Conservation (phyloP, 1,140 invertebrate species). For the Uloborus diversus region DNA sequence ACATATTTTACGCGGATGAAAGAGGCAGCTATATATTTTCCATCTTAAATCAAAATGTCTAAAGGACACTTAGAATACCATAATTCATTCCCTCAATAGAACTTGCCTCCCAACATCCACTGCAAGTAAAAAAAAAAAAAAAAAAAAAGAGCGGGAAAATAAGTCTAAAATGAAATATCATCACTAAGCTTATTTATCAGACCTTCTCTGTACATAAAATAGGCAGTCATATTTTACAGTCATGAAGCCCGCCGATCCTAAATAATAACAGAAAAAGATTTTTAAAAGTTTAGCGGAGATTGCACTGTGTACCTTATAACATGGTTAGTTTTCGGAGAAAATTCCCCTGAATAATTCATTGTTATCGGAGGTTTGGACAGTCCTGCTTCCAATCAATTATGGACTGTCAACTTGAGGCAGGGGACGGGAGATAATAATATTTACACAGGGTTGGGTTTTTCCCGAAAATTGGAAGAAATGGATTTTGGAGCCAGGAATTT, state of each 20-base stretch:
- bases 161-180: slow-evolving; percentile 29
- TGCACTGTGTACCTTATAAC: slow-evolving; percentile 12
- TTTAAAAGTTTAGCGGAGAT: too few relatives aligned
- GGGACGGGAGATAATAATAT: slow-evolving; percentile 16
- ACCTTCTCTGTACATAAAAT: slow-evolving; percentile 11
- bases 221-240: slow-evolving; percentile 28
- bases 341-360: slow-evolving; percentile 24
- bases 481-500: slow-evolving; percentile 8
- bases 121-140: too few relatives aligned
- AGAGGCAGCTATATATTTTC: too few relatives aligned
- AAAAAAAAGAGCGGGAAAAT: background rate
- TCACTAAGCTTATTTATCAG: slow-evolving; percentile 30
- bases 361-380: slow-evolving; percentile 24
- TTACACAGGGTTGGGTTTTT: slow-evolving; percentile 10
- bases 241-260: background rate
- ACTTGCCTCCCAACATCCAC: too few relatives aligned
- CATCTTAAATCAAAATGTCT: too few relatives aligned
- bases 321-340: slow-evolving; percentile 12
- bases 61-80: too few relatives aligned
- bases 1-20: too few relatives aligned
- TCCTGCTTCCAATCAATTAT: slow-evolving; percentile 19
- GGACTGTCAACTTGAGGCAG: slow-evolving; percentile 11
- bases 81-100: too few relatives aligned
- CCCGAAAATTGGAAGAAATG: slow-evolving; percentile 1
- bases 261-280: background rate